phyloP scores from a whole-genome alignment of 2,888 invertebrate genomes.

The Nebria salina region DNA sequence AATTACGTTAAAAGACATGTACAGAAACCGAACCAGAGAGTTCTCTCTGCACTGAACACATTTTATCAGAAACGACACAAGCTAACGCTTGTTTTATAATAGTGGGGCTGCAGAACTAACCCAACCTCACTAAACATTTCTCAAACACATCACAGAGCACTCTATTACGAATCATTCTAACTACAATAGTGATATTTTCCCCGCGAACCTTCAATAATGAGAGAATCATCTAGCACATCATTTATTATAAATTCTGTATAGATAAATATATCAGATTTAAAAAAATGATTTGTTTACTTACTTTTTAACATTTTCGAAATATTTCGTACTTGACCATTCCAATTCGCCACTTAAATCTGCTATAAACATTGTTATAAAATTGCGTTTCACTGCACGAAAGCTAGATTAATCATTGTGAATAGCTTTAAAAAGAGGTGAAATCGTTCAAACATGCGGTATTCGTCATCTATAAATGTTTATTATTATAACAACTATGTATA shows the following conservation, averaged over 20 bases:
- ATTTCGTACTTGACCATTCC: slow-evolving; percentile 15
- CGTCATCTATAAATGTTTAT: background rate
- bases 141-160: background rate
- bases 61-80: slow-evolving; percentile 26
- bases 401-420: background rate
- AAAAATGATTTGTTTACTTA: background rate
- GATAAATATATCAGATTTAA: background rate
- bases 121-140: slow-evolving; percentile 2
- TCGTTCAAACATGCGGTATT: background rate
- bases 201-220: too few species aligned
- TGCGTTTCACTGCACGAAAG: slow-evolving; percentile 26
- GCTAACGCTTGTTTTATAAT: background rate
- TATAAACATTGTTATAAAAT: slow-evolving; percentile 21
- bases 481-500: background rate
- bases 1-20: slow-evolving; percentile 37
- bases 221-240: too few species aligned
- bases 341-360: slow-evolving; percentile 34
- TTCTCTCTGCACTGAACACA: slow-evolving; percentile 23
- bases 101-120: slow-evolving; percentile 21
- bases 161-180: background rate
- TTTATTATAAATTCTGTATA: too few species aligned
- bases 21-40: slow-evolving; percentile 21
- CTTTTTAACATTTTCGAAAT: slow-evolving; percentile 30
- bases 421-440: background rate
- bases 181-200: background rate